phyloP scores from a whole-genome alignment of 2,797 vertebrate species.

The Spheniscus humboldti region DNA sequence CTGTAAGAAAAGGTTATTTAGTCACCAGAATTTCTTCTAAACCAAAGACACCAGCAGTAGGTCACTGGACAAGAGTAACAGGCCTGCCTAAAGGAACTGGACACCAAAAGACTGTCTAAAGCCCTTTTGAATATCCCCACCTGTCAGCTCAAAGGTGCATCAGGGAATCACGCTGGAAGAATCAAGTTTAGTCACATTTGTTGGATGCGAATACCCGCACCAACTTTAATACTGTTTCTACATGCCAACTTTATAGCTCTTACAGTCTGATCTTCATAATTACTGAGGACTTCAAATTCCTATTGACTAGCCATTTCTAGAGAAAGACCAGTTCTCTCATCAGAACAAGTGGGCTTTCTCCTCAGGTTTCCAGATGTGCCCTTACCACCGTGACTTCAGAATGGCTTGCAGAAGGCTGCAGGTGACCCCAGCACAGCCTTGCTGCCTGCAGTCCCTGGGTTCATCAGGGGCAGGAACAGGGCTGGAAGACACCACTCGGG shows the following conservation, averaged over 20 bases:
- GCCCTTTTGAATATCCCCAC: background rate
- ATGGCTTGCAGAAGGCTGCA: background rate
- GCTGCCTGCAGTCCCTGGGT: background rate
- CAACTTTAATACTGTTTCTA: background rate
- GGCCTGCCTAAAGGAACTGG: background rate
- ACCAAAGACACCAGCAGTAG: background rate
- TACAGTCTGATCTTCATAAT: background rate
- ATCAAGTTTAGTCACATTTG: background rate
- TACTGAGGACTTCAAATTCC: background rate
- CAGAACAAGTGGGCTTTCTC: background rate
- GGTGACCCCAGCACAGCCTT: background rate
- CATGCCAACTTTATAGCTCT: background rate
- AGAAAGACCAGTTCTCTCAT: background rate
- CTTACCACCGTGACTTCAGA: background rate
- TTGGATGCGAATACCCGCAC: background rate
- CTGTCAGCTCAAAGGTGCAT: background rate
- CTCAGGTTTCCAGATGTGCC: background rate
- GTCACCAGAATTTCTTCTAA: background rate
- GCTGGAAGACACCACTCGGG: background rate
- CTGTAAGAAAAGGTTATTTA: background rate
- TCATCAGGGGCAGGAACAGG: background rate
- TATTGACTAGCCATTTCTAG: no score
- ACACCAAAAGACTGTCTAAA: background rate
- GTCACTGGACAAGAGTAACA: background rate
- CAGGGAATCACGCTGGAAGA: background rate